phyloP scores from a whole-genome alignment of 2,113 vertebrate genomes.

The Thermophis baileyi region DNA sequence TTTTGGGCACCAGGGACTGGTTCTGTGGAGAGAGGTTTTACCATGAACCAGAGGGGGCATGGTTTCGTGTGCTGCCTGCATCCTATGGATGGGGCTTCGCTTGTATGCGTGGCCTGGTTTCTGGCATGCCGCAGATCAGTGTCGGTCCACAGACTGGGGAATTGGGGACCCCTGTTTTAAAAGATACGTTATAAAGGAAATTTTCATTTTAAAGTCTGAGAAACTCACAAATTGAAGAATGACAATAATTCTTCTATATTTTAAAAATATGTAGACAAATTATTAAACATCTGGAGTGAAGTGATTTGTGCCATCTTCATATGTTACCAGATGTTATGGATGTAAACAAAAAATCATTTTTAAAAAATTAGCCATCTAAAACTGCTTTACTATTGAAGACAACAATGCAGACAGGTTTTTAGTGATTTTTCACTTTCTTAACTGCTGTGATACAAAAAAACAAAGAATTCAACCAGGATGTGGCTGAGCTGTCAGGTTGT shows the following conservation, averaged over 20 bases:
- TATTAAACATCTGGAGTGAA: background rate
- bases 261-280: background rate
- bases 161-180: background rate
- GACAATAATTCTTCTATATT: background rate
- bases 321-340: background rate
- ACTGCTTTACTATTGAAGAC: background rate
- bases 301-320: background rate
- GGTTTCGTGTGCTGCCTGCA: too few relatives aligned
- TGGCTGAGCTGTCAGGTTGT: background rate
- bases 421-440: background rate
- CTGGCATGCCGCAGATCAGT: too few relatives aligned
- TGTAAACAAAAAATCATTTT: background rate
- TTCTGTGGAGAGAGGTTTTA: too few relatives aligned
- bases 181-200: background rate
- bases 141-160: too few relatives aligned
- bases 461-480: background rate
- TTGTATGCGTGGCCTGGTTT: too few relatives aligned
- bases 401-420: background rate
- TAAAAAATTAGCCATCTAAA: background rate
- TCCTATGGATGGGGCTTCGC: too few relatives aligned
- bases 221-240: background rate
- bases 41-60: too few relatives aligned
- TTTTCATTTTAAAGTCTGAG: background rate
- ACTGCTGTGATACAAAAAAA: background rate
- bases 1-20: too few relatives aligned